phyloP scores from a whole-genome alignment of 2,888 invertebrate genomes.

The Drosophila colorata region DNA sequence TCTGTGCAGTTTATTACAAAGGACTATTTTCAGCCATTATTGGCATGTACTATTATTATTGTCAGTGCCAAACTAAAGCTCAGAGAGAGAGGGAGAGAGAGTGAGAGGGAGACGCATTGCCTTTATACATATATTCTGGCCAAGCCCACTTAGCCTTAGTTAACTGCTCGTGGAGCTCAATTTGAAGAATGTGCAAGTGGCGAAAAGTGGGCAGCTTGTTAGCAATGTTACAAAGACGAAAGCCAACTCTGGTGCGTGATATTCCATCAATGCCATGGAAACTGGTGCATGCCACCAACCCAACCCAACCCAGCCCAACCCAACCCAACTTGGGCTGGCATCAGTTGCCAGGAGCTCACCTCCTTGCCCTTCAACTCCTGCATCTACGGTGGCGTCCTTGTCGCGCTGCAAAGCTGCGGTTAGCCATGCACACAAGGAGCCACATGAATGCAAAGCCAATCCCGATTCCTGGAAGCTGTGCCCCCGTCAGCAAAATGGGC shows the following conservation, averaged over 20 bases:
- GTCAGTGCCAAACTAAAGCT: no score
- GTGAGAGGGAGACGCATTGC: no score
- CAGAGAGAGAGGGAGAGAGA: no score
- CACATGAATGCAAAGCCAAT: neutral
- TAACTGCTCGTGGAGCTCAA: slow-evolving; percentile 7
- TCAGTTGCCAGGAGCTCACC: slow-evolving; percentile 26
- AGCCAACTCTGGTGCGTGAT: slow-evolving; percentile 20
- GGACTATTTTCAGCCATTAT: neutral
- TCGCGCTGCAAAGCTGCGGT: slow-evolving; percentile 4
- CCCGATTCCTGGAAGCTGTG: neutral
- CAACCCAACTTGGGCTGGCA: slow-evolving; percentile 15
- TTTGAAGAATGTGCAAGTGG: slow-evolving; percentile 33
- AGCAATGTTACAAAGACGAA: slow-evolving; percentile 23
- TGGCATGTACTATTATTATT: neutral
- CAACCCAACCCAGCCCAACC: slow-evolving; percentile 4
- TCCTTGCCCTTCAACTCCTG: neutral
- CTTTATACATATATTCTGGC: slow-evolving; percentile 7
- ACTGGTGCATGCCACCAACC: neutral
- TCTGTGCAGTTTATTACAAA: neutral
- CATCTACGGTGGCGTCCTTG: neutral
- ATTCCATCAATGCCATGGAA: slow-evolving; percentile 43
- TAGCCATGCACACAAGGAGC: slow-evolving; percentile 2
- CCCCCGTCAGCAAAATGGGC: no score
- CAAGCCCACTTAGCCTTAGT: slow-evolving; percentile 9
- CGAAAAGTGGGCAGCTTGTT: slow-evolving; percentile 23